Percentiles rank a stretch among this genome's conserved stretches.
These are phyloP conservation scores for Notiomystis cincta DNA, from an alignment of 2,113 vertebrate species.

Conservation along the genomic window DNA sequence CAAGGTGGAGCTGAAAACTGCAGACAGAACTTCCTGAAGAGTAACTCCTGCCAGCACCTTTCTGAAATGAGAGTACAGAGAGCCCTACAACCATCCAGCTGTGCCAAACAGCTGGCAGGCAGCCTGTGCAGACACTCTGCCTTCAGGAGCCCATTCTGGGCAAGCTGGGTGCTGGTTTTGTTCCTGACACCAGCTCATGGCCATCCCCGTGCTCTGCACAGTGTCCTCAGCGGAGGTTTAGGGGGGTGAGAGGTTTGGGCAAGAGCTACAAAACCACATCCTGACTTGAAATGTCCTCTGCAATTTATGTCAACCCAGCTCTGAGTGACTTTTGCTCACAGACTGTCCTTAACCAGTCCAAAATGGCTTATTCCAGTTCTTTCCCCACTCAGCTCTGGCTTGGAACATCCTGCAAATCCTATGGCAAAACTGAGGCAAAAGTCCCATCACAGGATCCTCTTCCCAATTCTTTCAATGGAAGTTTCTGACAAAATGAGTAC, in stretches of 20 bases:
- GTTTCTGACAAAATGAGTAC: not conserved
- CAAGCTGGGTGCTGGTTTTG: not conserved
- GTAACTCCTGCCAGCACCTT: not conserved
- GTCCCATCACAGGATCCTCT: not conserved
- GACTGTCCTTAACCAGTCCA: not conserved
- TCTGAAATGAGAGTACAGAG: accelerated
- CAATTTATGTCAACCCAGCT: not conserved
- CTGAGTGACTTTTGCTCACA: not conserved
- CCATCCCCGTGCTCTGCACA: not conserved
- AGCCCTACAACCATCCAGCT: not conserved
- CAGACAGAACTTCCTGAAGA: not conserved
- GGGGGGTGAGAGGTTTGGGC: not conserved
- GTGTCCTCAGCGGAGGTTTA: not conserved
- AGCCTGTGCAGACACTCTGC: not conserved
- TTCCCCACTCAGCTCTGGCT: not conserved
- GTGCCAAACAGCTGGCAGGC: not conserved
- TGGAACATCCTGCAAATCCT: not conserved
- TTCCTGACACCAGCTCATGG: not conserved
- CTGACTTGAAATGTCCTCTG: not conserved
- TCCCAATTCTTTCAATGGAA: not conserved
- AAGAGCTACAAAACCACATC: slow-evolving; percentile 32
- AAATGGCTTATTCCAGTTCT: not conserved
- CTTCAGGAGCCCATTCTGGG: not conserved
- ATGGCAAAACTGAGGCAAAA: not conserved
- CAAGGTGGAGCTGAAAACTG: not conserved